phyloP scores from a whole-genome alignment of 2,113 vertebrate species.

The Amia ocellicauda region DNA sequence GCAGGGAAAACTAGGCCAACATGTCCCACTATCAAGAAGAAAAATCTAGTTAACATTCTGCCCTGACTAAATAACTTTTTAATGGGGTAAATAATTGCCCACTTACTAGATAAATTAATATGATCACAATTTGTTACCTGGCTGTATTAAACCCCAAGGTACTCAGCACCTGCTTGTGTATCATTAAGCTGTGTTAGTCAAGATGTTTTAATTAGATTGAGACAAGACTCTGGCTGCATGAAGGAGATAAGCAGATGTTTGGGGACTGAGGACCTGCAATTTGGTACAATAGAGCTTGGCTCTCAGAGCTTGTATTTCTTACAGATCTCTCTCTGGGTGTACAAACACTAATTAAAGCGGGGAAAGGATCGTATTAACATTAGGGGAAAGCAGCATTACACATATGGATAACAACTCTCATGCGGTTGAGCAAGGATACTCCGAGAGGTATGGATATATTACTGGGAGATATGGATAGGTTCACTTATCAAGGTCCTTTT shows the following conservation, averaged over 20 bases:
- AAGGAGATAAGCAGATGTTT: conserved; percentile 41
- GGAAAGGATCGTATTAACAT: too few relatives aligned
- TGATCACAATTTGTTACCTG: conserved; percentile 20
- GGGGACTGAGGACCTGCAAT: conserved; percentile 19
- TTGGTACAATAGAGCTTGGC: conserved; percentile 7
- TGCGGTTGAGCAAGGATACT: too few relatives aligned
- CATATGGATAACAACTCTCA: too few relatives aligned
- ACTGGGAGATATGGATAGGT: too few relatives aligned
- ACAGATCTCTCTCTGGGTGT: too few relatives aligned
- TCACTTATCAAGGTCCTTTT: too few relatives aligned
- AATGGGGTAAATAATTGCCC: neutral
- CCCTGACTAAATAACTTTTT: neutral
- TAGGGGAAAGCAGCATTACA: too few relatives aligned
- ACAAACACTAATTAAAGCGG: too few relatives aligned
- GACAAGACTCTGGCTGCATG: conserved; percentile 24
- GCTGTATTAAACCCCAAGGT: conserved; percentile 26
- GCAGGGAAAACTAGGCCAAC: neutral
- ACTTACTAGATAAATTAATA: conserved; percentile 16
- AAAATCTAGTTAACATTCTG: neutral
- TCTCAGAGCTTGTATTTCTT: too few relatives aligned
- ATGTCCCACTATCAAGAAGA: neutral
- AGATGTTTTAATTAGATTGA: conserved; percentile 46
- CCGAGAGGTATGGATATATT: too few relatives aligned
- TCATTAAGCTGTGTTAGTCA: conserved; percentile 32
- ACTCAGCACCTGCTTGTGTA: conserved; percentile 40